phyloP scores from a whole-genome alignment of 1,140 invertebrate species.

The Sitodiplosis mosellana region DNA sequence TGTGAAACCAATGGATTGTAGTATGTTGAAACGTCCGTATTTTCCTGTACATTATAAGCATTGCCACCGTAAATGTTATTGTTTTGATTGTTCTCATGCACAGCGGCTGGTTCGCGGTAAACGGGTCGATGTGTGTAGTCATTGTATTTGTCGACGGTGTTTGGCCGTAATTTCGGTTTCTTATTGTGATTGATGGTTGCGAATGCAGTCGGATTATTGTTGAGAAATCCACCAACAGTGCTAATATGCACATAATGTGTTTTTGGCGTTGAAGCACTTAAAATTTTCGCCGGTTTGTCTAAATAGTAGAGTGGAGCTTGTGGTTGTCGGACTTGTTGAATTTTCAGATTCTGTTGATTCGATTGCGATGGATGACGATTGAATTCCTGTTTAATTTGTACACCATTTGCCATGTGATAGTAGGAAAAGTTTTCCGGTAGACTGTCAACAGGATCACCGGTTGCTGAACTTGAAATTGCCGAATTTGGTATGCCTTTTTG shows the following conservation, averaged over 20 bases:
- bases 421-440: conserved; percentile 19
- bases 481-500: too few species aligned
- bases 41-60: too few species aligned
- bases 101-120: not conserved
- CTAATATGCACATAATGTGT: conserved; percentile 27
- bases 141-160: conserved; percentile 15
- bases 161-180: not conserved
- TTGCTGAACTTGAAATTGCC: too few species aligned
- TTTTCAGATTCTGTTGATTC: too few species aligned
- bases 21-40: too few species aligned
- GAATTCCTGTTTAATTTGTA: not conserved
- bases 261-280: conserved; percentile 9
- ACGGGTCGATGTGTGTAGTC: not conserved
- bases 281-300: not conserved
- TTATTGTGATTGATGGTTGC: not conserved
- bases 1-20: too few species aligned
- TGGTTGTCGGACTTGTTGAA: not conserved
- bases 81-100: not conserved
- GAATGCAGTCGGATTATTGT: conserved; percentile 22
- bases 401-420: conserved; percentile 19
- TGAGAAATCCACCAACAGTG: conserved; percentile 33
- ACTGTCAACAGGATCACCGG: conserved; percentile 10
- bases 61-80: too few species aligned
- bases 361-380: not conserved
- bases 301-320: not conserved